Base-by-base conservation (phyloP, 1,140 invertebrate genomes). In the Drosophila sp. region DNA sequence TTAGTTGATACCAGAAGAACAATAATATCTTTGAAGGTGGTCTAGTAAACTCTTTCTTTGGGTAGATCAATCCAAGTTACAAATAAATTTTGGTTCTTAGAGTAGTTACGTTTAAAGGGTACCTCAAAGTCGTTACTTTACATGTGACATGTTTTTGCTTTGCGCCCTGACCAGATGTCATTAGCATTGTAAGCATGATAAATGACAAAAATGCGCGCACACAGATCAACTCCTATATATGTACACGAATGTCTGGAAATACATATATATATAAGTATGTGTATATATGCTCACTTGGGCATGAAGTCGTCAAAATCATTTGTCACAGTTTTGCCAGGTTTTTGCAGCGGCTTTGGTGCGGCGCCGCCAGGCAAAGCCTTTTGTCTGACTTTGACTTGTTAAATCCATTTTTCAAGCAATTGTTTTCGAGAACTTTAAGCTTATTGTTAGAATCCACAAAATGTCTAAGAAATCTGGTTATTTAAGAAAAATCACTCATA, bases 161-260 rank as follows among this genome's bases (percentile, higher is more conserved):
- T 68, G 67, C 27, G 63, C 71, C 60, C 60, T 65, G 75, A 70
- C 76, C 84, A 82, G 70, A 79, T 86, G 79, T 86, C 83, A 86
- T 86, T 86, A 86, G 83, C 83, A 80, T 86, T 74, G 83, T 86
- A 89, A 89, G 84, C 83, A 86, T 86, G 83, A 86, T 89, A 86
- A 89, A 86, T 86, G 83, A 75, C 76, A 65, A 71, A 76, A 80
- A 82, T 72, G 64, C 82, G 76, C 75, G 54, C 54, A 55, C 70
- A 66, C 84, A 66, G 72, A 60, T 68, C 60, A 66, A 64, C 38
- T 38, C 35, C 70, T 64, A 66, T 68, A 50, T 68, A 78, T 25
- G 8, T 41, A 44, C 72, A 50, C 41, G 44, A 55, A 54, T 67
- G 61, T 66, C 71, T 79, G 40, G 35, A 17, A 47, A 30, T 32